Conservation (phyloP, 35 echinoderm and acorn worm genomes). For the Ophioderma brevispina region DNA sequence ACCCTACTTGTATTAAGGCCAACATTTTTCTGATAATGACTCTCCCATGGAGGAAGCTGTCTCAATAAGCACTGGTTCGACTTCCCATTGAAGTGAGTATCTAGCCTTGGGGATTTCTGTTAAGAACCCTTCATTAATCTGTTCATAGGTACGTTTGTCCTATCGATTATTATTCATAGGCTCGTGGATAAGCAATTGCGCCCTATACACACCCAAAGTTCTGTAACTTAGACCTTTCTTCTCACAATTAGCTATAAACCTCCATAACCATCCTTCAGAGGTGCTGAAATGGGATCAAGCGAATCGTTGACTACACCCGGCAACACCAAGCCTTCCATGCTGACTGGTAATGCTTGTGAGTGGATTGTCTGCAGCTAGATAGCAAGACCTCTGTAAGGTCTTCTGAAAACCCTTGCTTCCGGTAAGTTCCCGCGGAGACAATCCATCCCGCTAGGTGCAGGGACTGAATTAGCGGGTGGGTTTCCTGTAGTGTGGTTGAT, state of each 20-base stretch:
- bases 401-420: constrained; percentile 13
- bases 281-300: constrained; percentile 29
- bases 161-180: not conserved
- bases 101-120: constrained; percentile 4
- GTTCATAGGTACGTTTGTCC: not conserved
- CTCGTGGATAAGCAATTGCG: not conserved
- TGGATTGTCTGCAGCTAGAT: constrained; percentile 6
- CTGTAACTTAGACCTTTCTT: not conserved
- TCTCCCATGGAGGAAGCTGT: not conserved
- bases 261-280: constrained; percentile 30
- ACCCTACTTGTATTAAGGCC: constrained; percentile 10
- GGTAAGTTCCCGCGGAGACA: not conserved
- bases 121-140: constrained; percentile 41
- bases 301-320: not conserved
- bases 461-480: not conserved
- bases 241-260: constrained; percentile 4
- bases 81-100: constrained; percentile 26
- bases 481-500: constrained; percentile 13
- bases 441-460: constrained; percentile 17
- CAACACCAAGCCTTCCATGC: constrained; percentile 6
- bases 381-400: constrained; percentile 26
- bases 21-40: constrained; percentile 3
- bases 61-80: constrained; percentile 13
- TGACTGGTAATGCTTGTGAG: constrained; percentile 37
- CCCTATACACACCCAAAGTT: not conserved